Base-by-base conservation (phyloP, 2,888 invertebrate genomes). In the Eutolmus rufibarbis region DNA sequence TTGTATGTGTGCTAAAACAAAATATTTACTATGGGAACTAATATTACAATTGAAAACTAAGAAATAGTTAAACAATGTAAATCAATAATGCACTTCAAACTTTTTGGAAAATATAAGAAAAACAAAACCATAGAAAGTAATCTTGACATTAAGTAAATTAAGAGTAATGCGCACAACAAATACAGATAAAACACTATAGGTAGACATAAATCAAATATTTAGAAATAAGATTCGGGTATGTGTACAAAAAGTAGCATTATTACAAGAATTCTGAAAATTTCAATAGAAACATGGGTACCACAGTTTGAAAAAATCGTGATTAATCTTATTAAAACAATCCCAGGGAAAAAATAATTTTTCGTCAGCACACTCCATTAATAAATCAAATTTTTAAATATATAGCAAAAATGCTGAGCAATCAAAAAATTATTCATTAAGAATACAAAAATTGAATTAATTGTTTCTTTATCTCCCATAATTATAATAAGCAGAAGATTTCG, bases 391-490 rank as follows among this genome's bases (percentile, higher is more conserved):
- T 46, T 14, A 43, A 78, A n/a, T 1, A 37, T 37, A 16, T 37
- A 16, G 9, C 14, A 31, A 16, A 40, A 37, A 3, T 14, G 4
- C 3, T 16, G 14, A 46, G 12, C 14, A 46, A 46, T 14, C 16
- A 46, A 16, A 46, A 46, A 0, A 46, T 12, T 12, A 40, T 40
- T 8, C 16, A 16, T 46, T 14, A 46, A 43, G 43, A 43, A 43
- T 43, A 43, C 43, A 43, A 43, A 43, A 43, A 12, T 4, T 12
- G 12, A 77, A 40, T 19, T 0, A n/a, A 16, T 77, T 40, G 40
- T 12, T 77, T 19, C 43, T 77, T 77, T n/a, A 77, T 77, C 77
- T 78, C 40, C 40, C 40, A 78, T 78, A 78, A 78, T 78, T 78
- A 46, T 78, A n/a, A n/a, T 78, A 78, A 78, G 78, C 43, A 43